phyloP scores from a whole-genome alignment of 2,888 invertebrate genomes.

The Microplitis deprimator region DNA sequence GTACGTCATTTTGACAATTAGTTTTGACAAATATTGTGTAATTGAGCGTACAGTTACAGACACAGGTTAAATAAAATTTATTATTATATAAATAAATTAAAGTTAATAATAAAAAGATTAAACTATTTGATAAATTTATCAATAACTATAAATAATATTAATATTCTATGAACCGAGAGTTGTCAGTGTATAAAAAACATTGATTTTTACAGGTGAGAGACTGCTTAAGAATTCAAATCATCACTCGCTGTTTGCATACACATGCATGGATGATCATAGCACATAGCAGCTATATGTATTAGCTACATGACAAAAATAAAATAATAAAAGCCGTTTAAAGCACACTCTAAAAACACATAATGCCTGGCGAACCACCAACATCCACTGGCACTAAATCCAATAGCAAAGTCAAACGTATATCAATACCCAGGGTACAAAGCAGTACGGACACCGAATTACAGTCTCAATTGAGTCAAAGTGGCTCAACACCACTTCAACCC shows the following conservation, averaged over 20 bases:
- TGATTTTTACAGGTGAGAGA: background rate
- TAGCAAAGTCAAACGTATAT: constrained; percentile 69
- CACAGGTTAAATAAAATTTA: background rate
- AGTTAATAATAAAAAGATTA: too few species aligned
- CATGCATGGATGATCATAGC: background rate
- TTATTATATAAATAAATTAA: background rate
- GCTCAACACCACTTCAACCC: constrained; percentile 68
- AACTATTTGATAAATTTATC: background rate
- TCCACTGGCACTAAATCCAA: constrained; percentile 61
- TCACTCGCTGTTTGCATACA: background rate
- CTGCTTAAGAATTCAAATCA: background rate
- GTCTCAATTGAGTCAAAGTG: constrained; percentile 65
- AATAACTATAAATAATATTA: background rate
- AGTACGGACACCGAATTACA: constrained; percentile 70
- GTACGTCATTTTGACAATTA: background rate
- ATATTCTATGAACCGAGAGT: background rate
- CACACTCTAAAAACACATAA: constrained; percentile 40
- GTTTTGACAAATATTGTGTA: background rate
- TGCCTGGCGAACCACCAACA: constrained; percentile 68
- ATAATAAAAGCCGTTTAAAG: background rate
- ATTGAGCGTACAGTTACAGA: background rate
- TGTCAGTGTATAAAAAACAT: background rate
- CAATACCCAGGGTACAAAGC: constrained; percentile 70
- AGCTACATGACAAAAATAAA: background rate
- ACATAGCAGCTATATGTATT: background rate